A percentile compares a stretch with the other conserved stretches of the same genome.
Evolutionary conservation across 2,797 vertebrate species (phyloP).

Genomic region (Halcyon chelicuti): DNA sequence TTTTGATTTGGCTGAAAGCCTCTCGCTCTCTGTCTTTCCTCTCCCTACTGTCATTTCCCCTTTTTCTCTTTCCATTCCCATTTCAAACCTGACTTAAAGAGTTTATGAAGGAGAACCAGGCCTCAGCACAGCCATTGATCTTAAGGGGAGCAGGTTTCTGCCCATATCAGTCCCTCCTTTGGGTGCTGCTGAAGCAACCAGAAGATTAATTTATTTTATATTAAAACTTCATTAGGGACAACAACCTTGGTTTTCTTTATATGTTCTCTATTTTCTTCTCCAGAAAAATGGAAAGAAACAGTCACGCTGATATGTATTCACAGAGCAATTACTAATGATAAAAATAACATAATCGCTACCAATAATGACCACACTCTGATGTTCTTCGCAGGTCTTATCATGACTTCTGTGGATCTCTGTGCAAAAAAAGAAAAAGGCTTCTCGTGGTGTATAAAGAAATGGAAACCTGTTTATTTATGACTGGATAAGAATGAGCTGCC

Average conservation of each 20-base stretch:
- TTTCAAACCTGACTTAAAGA: conserved; percentile 20
- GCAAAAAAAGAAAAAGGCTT: background rate
- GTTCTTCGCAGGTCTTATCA: background rate
- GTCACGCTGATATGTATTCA: background rate
- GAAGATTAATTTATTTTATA: background rate
- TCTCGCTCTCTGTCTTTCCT: background rate
- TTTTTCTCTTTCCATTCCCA: background rate
- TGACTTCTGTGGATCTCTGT: background rate
- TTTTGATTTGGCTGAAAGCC: conserved; percentile 51
- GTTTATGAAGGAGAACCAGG: background rate
- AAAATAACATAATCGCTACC: background rate
- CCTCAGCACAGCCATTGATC: background rate
- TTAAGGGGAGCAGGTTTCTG: background rate
- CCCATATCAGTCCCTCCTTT: background rate
- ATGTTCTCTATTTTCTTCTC: background rate
- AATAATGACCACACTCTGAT: background rate
- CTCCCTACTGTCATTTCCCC: background rate
- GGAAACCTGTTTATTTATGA: conserved; percentile 69
- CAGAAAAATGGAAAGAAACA: background rate
- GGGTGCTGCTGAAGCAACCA: background rate
- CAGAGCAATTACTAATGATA: background rate
- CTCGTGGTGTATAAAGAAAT: conserved; percentile 28
- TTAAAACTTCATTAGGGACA: background rate
- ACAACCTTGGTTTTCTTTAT: background rate
- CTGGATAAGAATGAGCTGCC: conserved; percentile 59